Base-by-base conservation (phyloP, 2,888 invertebrate species). In the Polylopha cassiicola region DNA sequence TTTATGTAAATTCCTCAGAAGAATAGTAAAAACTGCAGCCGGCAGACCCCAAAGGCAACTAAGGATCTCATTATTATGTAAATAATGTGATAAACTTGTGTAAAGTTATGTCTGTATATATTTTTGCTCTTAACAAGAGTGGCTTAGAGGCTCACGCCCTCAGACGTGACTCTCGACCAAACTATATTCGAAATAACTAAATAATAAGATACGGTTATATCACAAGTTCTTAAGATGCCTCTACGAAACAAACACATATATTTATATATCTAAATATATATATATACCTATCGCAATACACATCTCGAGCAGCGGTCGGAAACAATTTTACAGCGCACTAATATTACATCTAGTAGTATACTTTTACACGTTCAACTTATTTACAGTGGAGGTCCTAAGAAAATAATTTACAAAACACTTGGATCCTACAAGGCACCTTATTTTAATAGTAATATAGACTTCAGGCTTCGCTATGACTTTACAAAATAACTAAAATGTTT, bases 201-300 rank as follows among this genome's bases (percentile, higher is more conserved):
- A 75, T 58, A 59, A 76, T 79, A 72, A 80, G 72, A 80, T 76
- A 82, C 75, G 77, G 72, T 78, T 81, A 79, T 84, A 85, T 85
- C 85, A 85, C 85, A 85, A 81, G 73, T 78, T 75, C 75, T 77
- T 78, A 82, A 80, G 77, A 81, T 77, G 80, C 77, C 77, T 82
- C 81, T 76, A 81, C 74, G 74, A 79, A 82, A 78, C 76, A 78
- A 80, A 84, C 77, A 81, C 79, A 79, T 76, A 78, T 73, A 73
- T 72, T 73, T 68, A 62, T 62, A 66, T 69, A 65, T 72, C 72
- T 76, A 77, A 65, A 65, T 73, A 70, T 64, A 65, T 61, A 73
- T 65, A 66, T 58, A 57, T 73, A 54, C 50, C 47, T 50, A 70
- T 66, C 65, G 61, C 62, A 68, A 70, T 64, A 64, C 64, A 68